A percentile compares a stretch with the other conserved stretches of the same genome.
Conservation (phyloP, 1,140 invertebrate genomes). For the Orussus abietinus region DNA sequence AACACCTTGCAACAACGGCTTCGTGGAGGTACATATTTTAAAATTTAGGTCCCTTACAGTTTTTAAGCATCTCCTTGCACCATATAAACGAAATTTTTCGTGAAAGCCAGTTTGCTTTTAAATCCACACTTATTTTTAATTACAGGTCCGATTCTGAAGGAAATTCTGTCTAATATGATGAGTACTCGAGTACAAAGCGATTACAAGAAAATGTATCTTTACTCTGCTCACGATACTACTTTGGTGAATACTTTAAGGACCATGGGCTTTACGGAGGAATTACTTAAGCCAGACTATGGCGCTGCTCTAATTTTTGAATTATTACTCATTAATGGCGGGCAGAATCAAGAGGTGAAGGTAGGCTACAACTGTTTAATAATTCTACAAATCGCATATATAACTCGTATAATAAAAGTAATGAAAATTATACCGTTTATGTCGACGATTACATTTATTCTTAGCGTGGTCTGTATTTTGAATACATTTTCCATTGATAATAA, state of each 20-base stretch:
- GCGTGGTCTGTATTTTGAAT: no score
- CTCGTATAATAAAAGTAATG: no score
- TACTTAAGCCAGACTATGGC: conserved; percentile 66
- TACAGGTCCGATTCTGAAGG: conserved; percentile 45
- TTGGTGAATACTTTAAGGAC: conserved; percentile 67
- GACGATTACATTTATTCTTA: no score
- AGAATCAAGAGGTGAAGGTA: conserved; percentile 53
- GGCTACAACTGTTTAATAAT: no score
- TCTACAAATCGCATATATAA: no score
- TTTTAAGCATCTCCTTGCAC: conserved; percentile 1
- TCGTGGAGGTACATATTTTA: conserved; percentile 59
- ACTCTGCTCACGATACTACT: conserved; percentile 71
- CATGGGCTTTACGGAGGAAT: conserved; percentile 60
- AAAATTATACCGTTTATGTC: no score
- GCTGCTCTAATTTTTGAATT: conserved; percentile 66
- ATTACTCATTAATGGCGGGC: conserved; percentile 43
- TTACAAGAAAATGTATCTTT: conserved; percentile 57
- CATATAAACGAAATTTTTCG: conserved; percentile 30
- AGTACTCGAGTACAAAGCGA: conserved; percentile 29
- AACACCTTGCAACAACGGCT: conserved; percentile 68
- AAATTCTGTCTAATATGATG: conserved; percentile 46
- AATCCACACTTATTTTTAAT: no score
- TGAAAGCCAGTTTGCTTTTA: no score
- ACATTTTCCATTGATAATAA: neutral
- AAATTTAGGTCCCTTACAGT: conserved; percentile 12